Conservation (phyloP, 2,888 invertebrate species). For the Acrobasis suavella region DNA sequence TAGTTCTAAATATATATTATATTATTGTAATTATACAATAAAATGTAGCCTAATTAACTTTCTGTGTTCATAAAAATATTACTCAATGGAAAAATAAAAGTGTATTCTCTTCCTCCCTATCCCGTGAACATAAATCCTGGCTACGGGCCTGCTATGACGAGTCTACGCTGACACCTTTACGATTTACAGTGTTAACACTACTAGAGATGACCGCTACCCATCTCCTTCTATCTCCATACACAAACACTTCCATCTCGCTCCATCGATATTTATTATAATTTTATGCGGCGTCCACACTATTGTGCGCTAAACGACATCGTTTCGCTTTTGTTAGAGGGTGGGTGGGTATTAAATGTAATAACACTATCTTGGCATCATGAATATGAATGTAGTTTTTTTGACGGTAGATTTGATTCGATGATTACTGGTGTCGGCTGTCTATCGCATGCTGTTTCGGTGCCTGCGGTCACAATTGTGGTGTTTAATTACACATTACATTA, state of each 20-base stretch:
- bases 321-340: conserved; percentile 65
- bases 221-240: conserved; percentile 35
- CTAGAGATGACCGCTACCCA: conserved; percentile 30
- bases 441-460: conserved; percentile 50
- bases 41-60: too few relatives aligned
- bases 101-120: too few relatives aligned
- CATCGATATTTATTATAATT: conserved; percentile 78
- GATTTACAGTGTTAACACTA: conserved; percentile 49
- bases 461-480: conserved; percentile 36
- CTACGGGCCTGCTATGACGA: conserved; percentile 42
- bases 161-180: conserved; percentile 76
- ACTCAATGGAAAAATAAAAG: too few relatives aligned
- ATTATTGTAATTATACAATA: too few relatives aligned
- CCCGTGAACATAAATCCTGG: too few relatives aligned
- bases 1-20: too few relatives aligned
- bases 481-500: conserved; percentile 26
- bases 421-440: conserved; percentile 69
- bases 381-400: conserved; percentile 70
- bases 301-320: conserved; percentile 75
- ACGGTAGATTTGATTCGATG: conserved; percentile 63
- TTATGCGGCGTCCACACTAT: conserved; percentile 74
- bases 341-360: conserved; percentile 64
- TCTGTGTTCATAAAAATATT: too few relatives aligned
- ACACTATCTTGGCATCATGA: conserved; percentile 54
- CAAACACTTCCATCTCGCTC: conserved; percentile 43